A percentile compares a stretch with the other conserved stretches of the same genome.
Conservation (phyloP, 2,888 invertebrate species). For the Spilosoma lubricipeda region DNA sequence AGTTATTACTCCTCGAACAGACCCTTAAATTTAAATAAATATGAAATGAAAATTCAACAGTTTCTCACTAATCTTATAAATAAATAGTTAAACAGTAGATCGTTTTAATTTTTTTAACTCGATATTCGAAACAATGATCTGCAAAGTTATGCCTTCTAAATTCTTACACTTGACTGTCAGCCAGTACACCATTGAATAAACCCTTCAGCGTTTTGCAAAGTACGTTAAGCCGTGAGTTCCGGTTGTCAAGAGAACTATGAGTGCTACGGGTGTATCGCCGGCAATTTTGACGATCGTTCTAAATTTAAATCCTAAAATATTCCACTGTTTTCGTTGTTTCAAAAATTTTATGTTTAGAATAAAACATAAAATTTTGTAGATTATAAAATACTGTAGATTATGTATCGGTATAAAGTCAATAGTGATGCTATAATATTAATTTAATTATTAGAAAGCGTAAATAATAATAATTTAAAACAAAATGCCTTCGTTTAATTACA, state of each 20-base stretch:
- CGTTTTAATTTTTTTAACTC: neutral
- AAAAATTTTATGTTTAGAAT: neutral
- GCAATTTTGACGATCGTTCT: slow-evolving; percentile 17
- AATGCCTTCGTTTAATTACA: too few relatives aligned
- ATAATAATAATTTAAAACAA: too few relatives aligned
- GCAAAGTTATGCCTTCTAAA: neutral
- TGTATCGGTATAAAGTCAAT: too few relatives aligned
- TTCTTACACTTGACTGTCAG: neutral
- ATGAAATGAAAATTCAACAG: neutral
- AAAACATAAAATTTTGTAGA: too few relatives aligned
- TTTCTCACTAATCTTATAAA: neutral
- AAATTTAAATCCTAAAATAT: slow-evolving; percentile 11
- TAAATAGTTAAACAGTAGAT: neutral
- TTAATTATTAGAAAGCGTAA: neutral
- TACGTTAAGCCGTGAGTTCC: slow-evolving; percentile 26
- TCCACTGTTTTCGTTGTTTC: neutral
- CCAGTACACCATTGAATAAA: slow-evolving; percentile 3
- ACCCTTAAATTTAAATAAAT: neutral
- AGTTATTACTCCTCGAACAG: neutral
- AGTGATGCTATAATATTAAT: neutral
- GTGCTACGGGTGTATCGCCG: slow-evolving; percentile 18
- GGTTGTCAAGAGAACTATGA: slow-evolving; percentile 25
- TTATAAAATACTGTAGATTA: too few relatives aligned
- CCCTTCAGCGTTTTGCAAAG: slow-evolving; percentile 17
- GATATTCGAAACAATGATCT: neutral